These are phyloP conservation scores for Puffinus mauretanicus DNA, from an alignment of 2,113 vertebrate species.

Conservation along the genomic window DNA sequence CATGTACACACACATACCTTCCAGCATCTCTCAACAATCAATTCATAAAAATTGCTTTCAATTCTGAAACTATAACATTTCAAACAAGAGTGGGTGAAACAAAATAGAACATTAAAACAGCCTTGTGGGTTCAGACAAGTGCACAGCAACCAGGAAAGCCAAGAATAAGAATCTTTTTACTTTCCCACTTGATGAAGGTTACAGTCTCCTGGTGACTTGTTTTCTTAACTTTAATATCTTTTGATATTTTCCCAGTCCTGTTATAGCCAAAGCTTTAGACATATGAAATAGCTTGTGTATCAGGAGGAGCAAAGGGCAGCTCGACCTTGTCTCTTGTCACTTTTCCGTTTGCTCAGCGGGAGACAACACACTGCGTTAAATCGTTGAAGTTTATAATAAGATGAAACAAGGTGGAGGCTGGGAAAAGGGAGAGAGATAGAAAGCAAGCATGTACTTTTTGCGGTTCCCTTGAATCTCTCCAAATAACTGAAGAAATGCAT, in stretches of 20 bases:
- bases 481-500: not conserved
- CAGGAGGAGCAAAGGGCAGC: conserved; percentile 34
- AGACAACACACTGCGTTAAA: not conserved
- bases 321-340: conserved; percentile 39
- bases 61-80: not conserved
- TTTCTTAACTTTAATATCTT: conserved; percentile 5
- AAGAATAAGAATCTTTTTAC: not conserved
- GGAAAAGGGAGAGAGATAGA: not conserved
- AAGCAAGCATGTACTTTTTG: not conserved
- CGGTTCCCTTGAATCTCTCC: not conserved
- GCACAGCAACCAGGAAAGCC: not conserved
- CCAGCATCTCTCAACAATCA: not conserved
- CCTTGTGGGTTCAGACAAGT: not conserved
- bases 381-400: not conserved
- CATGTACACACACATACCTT: not conserved
- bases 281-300: not conserved
- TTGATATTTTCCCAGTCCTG: not conserved
- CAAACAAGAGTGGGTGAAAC: not conserved
- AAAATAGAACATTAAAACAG: not conserved
- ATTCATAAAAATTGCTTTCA: conserved; percentile 37
- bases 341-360: not conserved
- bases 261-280: not conserved
- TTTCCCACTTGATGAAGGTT: not conserved
- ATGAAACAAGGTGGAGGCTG: not conserved
- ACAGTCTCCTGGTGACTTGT: not conserved